Evolutionary conservation across 2,888 invertebrate species (phyloP).

Genomic region (Nycteola revayana): DNA sequence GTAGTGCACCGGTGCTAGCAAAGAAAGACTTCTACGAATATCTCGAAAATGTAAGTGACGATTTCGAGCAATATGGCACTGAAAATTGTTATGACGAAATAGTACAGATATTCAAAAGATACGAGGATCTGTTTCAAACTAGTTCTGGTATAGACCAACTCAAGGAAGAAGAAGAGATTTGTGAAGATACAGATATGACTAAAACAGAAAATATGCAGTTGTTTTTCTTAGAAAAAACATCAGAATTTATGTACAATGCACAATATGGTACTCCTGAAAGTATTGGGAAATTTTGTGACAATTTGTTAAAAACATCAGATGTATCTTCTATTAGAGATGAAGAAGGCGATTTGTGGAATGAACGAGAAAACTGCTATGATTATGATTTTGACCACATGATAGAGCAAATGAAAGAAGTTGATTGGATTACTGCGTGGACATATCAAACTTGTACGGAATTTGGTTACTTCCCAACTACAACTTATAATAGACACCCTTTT

Average conservation of each 20-base stretch:
- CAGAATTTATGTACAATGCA: conserved; percentile 48
- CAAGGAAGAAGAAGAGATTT: conserved; percentile 61
- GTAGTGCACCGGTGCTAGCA: conserved; percentile 68
- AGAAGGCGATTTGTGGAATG: conserved; percentile 37
- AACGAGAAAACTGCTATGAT: conserved; percentile 43
- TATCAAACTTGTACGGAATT: conserved; percentile 91
- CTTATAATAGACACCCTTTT: conserved; percentile 81
- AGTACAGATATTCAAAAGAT: conserved; percentile 45
- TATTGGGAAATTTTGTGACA: conserved; percentile 50
- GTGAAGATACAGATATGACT: conserved; percentile 51
- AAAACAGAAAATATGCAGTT: conserved; percentile 53
- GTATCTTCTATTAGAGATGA: conserved; percentile 31
- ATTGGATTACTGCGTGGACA: conserved; percentile 76
- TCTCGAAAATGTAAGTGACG: conserved; percentile 59
- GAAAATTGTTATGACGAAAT: conserved; percentile 50
- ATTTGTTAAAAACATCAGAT: conserved; percentile 24
- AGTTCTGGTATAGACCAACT: conserved; percentile 48
- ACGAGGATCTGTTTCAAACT: conserved; percentile 48
- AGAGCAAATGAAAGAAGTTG: conserved; percentile 36
- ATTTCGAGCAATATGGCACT: conserved; percentile 58
- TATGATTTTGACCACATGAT: conserved; percentile 57
- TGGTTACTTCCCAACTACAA: conserved; percentile 86
- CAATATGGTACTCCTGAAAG: conserved; percentile 53
- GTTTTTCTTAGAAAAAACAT: conserved; percentile 55
- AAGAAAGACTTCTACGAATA: conserved; percentile 68